A percentile compares a stretch with the other conserved stretches of the same genome.
These are phyloP conservation scores for Exaiptasia diaphana DNA, from an alignment of 64 coral and sea anemone species.

Conservation along the genomic window DNA sequence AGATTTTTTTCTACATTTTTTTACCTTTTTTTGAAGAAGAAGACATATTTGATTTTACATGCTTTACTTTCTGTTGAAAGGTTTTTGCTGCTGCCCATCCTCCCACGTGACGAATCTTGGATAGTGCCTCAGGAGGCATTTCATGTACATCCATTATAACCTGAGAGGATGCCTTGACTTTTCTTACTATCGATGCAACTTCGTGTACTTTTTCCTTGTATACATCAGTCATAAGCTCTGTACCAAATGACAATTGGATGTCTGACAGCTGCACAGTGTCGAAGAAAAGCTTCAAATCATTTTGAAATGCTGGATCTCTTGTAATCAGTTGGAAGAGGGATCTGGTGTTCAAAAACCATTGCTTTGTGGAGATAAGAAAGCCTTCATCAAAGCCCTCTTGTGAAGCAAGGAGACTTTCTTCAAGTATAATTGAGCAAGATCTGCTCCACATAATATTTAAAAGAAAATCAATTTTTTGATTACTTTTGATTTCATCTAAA, in stretches of 20 bases:
- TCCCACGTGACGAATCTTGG: slow-evolving; percentile 14
- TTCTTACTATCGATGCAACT: not conserved
- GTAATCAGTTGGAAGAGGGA: not conserved
- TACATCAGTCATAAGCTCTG: not conserved
- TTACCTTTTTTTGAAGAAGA: not conserved
- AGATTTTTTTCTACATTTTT: not conserved
- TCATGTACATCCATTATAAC: not conserved
- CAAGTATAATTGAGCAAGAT: no score
- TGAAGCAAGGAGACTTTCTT: no score
- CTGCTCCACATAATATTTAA: no score
- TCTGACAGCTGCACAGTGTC: not conserved
- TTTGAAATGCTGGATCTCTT: not conserved
- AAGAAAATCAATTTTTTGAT: no score
- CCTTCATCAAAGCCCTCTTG: no score
- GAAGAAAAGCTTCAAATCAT: slow-evolving; percentile 4
- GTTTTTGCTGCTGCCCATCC: slow-evolving; percentile 4
- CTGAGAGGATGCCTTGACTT: not conserved
- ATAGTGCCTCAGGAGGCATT: not conserved
- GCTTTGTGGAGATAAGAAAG: not conserved
- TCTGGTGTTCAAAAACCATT: not conserved
- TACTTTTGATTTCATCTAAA: no score
- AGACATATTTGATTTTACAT: not conserved
- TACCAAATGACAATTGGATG: slow-evolving; percentile 9
- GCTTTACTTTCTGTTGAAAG: not conserved
- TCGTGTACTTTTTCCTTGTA: slow-evolving; percentile 5